Evolutionary conservation across 2,888 invertebrate genomes (phyloP), one percentile per base, ranked within the genome.

Genomic region (Tethea ocularis): DNA sequence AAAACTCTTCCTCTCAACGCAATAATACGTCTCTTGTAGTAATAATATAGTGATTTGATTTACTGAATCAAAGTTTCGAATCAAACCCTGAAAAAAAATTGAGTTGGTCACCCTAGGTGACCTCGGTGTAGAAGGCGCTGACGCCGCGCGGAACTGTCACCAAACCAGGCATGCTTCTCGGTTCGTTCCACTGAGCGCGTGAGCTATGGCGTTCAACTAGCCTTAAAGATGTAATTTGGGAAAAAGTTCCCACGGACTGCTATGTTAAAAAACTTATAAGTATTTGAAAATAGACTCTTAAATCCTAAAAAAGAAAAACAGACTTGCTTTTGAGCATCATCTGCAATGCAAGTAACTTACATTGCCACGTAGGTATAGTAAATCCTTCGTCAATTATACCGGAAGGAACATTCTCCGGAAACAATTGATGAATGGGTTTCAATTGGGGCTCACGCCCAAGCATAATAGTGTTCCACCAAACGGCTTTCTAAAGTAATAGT

Each of bases 161-260:
- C 89, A 85, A 84, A 76, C 73, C 66, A 80, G 69, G 84, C 89
- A 87, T 89, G 91, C 74, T 74, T 75, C 64, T 73, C 82, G 73
- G 74, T 91, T 91, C 88, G 91, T 88, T 88, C 88, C 91, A 84
- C 84, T 75, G 71, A 77, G 72, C 75, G 77, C 78, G 78, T 75
- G 80, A n/a, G 75, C 78, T 82, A 77, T 78, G 76, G 75, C 69
- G 68, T 61, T 63, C 69, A 33, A 71, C 66, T 66, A 60, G 63
- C 60, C 46, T 46, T 46, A 46, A 46, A n/a, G 2, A 5, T n/a
- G 2, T 10, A 46, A 46, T 20, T 17, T 46, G 46, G 46, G 46
- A 20, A 46, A 20, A 17, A 20, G 20, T 46, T 46, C 46, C 46
- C 46, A 46, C 46, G 46, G 20, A 20, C 20, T 46, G 10, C 7